A percentile compares a stretch with the other conserved stretches of the same genome.
These are phyloP conservation scores for Ceyx margarethae DNA, from an alignment of 2,113 vertebrate species.

Conservation along the genomic window DNA sequence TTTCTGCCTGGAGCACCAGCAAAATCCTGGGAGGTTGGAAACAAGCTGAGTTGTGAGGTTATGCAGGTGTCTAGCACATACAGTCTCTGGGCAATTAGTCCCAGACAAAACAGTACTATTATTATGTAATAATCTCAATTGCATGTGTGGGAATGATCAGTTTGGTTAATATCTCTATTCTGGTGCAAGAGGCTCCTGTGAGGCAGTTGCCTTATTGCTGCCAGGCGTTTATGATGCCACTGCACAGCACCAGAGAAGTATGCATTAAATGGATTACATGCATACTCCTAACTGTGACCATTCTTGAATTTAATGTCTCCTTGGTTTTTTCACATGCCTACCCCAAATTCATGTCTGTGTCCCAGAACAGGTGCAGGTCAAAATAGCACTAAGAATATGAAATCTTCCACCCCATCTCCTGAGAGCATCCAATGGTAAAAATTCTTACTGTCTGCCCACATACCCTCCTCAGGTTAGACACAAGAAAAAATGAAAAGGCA, in stretches of 20 bases:
- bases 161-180: background rate
- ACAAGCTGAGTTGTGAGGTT: background rate
- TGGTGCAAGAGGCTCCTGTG: background rate
- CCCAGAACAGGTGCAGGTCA: too few species aligned
- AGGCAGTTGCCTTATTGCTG: background rate
- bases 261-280: background rate
- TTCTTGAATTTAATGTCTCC: background rate
- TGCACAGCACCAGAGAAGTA: background rate
- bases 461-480: background rate
- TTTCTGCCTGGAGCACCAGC: background rate
- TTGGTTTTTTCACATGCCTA: background rate
- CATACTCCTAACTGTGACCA: rapidly evolving
- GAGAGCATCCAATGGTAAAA: background rate
- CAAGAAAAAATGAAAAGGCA: background rate
- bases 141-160: background rate
- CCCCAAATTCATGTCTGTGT: background rate
- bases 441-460: rapidly evolving
- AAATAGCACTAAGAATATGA: background rate
- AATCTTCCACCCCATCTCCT: background rate
- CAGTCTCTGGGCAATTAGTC: background rate
- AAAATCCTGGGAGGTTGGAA: background rate
- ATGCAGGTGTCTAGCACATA: background rate
- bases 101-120: background rate
- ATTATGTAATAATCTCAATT: background rate
- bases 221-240: background rate